A percentile compares a stretch with the other conserved stretches of the same genome.
Conservation (phyloP, 1,140 invertebrate species). For the Psilanteris sp. region DNA sequence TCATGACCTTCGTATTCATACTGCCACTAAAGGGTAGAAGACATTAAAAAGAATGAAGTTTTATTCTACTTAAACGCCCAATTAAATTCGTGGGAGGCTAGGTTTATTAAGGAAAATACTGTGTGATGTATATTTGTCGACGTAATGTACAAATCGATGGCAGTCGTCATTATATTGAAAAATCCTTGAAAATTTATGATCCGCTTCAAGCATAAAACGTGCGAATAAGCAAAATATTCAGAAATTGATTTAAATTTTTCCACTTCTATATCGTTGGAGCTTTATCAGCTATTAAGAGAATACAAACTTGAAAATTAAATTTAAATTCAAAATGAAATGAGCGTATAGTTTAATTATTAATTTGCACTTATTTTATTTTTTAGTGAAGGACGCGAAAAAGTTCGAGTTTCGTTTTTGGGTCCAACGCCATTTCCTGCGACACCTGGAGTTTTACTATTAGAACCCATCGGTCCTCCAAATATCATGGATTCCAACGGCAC, state of each 20-base stretch:
- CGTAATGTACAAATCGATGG: constrained; percentile 62
- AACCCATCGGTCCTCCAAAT: constrained; percentile 71
- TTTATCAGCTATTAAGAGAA: too few relatives aligned
- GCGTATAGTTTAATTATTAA: constrained; percentile 2
- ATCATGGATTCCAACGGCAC: constrained; percentile 74
- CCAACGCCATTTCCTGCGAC: constrained; percentile 76
- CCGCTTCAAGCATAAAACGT: constrained; percentile 12
- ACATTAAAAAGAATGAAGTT: neutral
- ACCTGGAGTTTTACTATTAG: constrained; percentile 76
- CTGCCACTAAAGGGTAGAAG: too few relatives aligned
- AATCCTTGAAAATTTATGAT: constrained; percentile 36
- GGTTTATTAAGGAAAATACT: constrained; percentile 1
- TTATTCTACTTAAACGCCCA: constrained; percentile 5
- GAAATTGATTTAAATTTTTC: too few relatives aligned
- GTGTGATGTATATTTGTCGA: constrained; percentile 29
- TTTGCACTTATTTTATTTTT: constrained; percentile 41
- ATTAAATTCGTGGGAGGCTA: constrained; percentile 3
- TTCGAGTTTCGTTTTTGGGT: constrained; percentile 76
- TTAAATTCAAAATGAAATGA: too few relatives aligned
- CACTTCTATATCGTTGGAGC: too few relatives aligned
- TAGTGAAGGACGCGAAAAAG: constrained; percentile 79
- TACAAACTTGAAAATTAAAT: too few relatives aligned
- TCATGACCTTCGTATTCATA: too few relatives aligned
- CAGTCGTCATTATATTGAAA: constrained; percentile 37
- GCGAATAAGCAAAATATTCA: neutral